A percentile compares a stretch with the other conserved stretches of the same genome.
Evolutionary conservation across 2,113 vertebrate genomes (phyloP).

Genomic region (Oryzias curvinotus): DNA sequence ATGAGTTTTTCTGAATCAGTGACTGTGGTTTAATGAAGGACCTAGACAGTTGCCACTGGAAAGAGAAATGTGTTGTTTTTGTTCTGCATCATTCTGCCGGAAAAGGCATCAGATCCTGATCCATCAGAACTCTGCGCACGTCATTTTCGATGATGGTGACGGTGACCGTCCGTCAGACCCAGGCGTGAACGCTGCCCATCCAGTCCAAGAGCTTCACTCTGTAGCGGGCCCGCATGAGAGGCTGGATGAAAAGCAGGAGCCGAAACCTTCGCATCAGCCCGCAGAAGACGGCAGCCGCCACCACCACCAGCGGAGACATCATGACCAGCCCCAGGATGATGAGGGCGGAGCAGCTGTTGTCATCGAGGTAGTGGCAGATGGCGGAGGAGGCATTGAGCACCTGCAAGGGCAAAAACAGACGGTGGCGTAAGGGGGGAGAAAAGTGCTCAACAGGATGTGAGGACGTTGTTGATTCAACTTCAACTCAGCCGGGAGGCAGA

Average conservation of each 20-base stretch:
- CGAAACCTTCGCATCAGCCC: constrained; percentile 81
- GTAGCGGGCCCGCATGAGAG: constrained; percentile 74
- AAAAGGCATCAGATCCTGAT: neutral
- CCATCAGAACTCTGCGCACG: neutral
- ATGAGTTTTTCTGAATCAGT: too few relatives aligned
- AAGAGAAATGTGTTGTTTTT: too few relatives aligned
- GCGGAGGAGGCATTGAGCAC: constrained; percentile 82
- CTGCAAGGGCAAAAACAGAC: constrained; percentile 42
- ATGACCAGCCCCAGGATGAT: constrained; percentile 93
- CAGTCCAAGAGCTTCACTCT: constrained; percentile 75
- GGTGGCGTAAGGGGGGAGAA: neutral
- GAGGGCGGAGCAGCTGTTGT: constrained; percentile 91
- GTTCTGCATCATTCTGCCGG: too few relatives aligned
- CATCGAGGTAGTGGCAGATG: constrained; percentile 88
- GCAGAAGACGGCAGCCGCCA: constrained; percentile 87
- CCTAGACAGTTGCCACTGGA: too few relatives aligned
- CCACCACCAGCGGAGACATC: constrained; percentile 91
- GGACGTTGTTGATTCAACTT: neutral
- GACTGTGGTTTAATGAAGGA: too few relatives aligned
- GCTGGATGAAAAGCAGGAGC: constrained; percentile 80
- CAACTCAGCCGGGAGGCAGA: constrained; percentile 12
- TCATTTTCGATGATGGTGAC: neutral
- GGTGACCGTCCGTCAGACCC: constrained; percentile 77
- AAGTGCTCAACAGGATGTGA: neutral
- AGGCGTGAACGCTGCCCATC: constrained; percentile 76